phyloP scores from a whole-genome alignment of 2,797 vertebrate species.

The Hemitrygon akajei region DNA sequence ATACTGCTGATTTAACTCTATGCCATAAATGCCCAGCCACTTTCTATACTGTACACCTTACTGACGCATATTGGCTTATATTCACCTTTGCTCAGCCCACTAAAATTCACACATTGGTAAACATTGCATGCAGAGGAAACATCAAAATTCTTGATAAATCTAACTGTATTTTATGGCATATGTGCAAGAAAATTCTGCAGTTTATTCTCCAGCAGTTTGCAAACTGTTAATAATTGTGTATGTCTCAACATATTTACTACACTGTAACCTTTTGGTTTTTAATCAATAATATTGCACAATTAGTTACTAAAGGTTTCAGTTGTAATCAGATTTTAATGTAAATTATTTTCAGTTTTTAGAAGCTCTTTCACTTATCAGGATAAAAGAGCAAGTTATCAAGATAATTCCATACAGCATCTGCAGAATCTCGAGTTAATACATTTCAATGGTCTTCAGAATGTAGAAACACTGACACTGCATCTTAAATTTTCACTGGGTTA shows the following conservation, averaged over 20 bases:
- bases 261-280: neutral
- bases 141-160: neutral
- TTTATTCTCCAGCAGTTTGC: neutral
- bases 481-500: slow-evolving; percentile 17
- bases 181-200: neutral
- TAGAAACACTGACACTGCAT: neutral
- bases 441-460: neutral
- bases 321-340: neutral
- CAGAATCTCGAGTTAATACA: neutral
- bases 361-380: neutral
- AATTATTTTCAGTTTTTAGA: neutral
- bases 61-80: too few species aligned
- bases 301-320: neutral
- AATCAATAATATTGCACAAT: neutral
- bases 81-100: neutral
- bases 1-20: too few species aligned
- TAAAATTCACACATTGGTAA: neutral
- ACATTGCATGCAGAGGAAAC: neutral
- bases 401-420: too few species aligned
- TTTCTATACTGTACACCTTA: too few species aligned
- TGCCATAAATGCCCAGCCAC: too few species aligned
- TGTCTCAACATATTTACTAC: neutral
- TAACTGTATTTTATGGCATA: neutral
- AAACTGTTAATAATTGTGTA: slow-evolving; percentile 1
- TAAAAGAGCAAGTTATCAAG: neutral